These are phyloP conservation scores for Adineta ricciae DNA, from an alignment of 2,888 invertebrate genomes.

Conservation along the genomic window DNA sequence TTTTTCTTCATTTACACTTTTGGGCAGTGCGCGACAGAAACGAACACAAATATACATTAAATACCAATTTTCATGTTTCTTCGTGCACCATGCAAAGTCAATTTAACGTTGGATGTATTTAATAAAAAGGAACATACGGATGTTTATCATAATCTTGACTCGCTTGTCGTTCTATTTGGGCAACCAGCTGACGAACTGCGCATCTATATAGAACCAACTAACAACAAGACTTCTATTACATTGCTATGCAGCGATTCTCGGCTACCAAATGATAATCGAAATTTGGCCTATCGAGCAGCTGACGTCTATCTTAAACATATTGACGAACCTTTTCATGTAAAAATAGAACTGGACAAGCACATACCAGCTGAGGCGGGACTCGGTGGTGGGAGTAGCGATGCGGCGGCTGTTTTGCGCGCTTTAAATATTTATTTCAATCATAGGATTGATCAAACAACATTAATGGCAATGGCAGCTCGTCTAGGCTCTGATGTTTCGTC, in stretches of 20 bases:
- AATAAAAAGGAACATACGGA: neutral
- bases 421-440: neutral
- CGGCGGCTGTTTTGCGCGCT: neutral
- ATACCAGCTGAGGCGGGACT: neutral
- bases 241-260: neutral
- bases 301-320: neutral
- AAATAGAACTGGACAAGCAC: neutral
- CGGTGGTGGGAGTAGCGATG: constrained; percentile 13
- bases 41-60: too few relatives aligned
- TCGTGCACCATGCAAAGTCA: neutral
- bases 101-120: constrained; percentile 13
- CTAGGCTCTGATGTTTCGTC: neutral
- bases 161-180: neutral
- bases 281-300: neutral
- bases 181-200: neutral
- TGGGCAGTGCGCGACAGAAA: too few relatives aligned
- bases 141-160: constrained; percentile 1
- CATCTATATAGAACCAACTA: neutral
- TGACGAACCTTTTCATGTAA: neutral
- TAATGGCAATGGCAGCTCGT: neutral
- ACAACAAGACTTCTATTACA: neutral
- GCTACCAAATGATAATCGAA: neutral
- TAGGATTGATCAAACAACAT: neutral
- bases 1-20: too few relatives aligned
- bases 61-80: neutral